Percentiles rank a stretch among this genome's conserved stretches.
Conservation (phyloP, 1,140 invertebrate species). For the Ceratitis capitata region DNA sequence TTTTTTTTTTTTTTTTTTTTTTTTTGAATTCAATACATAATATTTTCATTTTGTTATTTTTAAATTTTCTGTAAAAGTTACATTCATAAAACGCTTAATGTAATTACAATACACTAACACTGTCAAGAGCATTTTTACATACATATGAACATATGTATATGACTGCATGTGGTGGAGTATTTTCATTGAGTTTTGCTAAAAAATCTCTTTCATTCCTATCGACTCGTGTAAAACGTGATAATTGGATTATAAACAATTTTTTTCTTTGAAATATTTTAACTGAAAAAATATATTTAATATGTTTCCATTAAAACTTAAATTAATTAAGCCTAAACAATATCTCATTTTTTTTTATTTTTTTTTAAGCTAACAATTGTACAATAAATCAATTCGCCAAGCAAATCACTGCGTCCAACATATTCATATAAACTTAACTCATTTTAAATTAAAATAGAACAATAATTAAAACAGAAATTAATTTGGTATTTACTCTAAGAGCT, state of each 20-base stretch:
- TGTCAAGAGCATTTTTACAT: no score
- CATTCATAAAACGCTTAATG: conserved; percentile 6
- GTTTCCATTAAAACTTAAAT: not conserved
- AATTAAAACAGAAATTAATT: not conserved
- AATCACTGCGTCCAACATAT: conserved; percentile 10
- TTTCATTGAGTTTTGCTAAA: not conserved
- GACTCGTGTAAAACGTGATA: not conserved
- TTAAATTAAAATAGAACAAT: conserved; percentile 6
- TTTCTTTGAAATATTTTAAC: no score
- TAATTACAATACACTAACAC: not conserved
- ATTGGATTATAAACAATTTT: not conserved
- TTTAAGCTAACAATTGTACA: conserved; percentile 5
- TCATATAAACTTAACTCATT: not conserved
- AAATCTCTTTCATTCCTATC: not conserved
- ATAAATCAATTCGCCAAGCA: conserved; percentile 19
- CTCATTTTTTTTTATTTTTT: not conserved
- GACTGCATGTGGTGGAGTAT: not conserved
- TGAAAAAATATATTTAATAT: no score
- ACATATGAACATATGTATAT: not conserved
- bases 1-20: not conserved
- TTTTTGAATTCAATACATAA: not conserved
- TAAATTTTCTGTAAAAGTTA: conserved; percentile 14
- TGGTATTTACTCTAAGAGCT: not conserved
- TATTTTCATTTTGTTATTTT: not conserved
- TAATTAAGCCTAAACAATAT: not conserved